Conservation (phyloP, 2,888 invertebrate species). For the Dynastes grantii region DNA sequence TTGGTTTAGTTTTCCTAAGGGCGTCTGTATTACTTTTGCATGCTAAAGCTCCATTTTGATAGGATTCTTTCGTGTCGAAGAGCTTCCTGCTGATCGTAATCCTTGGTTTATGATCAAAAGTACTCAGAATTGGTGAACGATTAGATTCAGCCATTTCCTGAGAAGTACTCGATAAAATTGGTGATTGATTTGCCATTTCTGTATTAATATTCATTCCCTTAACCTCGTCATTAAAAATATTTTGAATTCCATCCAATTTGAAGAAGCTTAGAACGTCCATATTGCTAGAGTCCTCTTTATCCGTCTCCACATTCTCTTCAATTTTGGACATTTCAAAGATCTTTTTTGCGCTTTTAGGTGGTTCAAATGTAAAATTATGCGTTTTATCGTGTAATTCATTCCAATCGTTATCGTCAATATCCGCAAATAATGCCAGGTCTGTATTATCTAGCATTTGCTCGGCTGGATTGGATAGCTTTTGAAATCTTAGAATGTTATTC, state of each 20-base stretch:
- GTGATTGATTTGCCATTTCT: background rate
- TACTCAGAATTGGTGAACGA: background rate
- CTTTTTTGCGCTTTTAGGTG: slow-evolving; percentile 59
- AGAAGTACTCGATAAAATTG: background rate
- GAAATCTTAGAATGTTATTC: slow-evolving; percentile 4
- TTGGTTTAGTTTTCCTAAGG: slow-evolving; percentile 13
- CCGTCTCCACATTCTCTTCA: background rate
- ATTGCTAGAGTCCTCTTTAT: background rate
- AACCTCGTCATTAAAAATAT: slow-evolving; percentile 53
- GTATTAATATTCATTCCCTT: too few species aligned
- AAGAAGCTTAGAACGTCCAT: slow-evolving; percentile 56
- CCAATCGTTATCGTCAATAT: slow-evolving; percentile 14
- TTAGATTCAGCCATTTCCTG: background rate
- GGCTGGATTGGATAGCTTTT: background rate
- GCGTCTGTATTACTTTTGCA: background rate
- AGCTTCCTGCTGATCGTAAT: background rate
- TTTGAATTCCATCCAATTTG: slow-evolving; percentile 57
- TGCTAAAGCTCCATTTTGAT: background rate
- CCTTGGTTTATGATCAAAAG: background rate
- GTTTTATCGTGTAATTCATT: slow-evolving; percentile 14
- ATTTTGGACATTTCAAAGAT: slow-evolving; percentile 57
- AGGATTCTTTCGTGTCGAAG: background rate
- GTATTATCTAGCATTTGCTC: slow-evolving; percentile 10
- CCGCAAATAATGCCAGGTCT: background rate
- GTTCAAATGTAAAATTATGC: slow-evolving; percentile 59